Evolutionary conservation across 2,888 invertebrate species (phyloP).

Genomic region (Sussaba pulchella): DNA sequence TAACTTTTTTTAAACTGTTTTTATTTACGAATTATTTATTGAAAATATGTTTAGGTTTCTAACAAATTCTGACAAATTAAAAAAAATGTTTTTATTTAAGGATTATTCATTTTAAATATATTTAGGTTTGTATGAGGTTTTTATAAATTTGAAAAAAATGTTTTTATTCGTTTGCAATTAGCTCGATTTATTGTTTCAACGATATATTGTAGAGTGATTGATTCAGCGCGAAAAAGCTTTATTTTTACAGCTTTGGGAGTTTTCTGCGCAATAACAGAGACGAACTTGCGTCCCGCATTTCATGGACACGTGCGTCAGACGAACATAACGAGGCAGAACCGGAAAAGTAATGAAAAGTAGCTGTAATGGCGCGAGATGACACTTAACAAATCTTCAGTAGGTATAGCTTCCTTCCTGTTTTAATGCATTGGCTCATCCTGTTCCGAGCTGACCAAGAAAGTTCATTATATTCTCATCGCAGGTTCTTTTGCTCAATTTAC

Average conservation of each 20-base stretch:
- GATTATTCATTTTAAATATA: too few species aligned
- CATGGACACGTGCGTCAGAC: conserved; percentile 9
- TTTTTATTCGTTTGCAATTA: too few species aligned
- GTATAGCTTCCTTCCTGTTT: background rate
- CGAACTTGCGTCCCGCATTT: background rate
- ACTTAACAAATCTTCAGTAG: conserved; percentile 6
- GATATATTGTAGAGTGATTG: background rate
- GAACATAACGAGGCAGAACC: background rate
- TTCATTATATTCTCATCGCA: conserved; percentile 1
- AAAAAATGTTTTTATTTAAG: too few species aligned
- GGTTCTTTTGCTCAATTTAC: conserved; percentile 47
- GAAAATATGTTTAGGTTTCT: too few species aligned
- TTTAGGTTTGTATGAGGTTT: too few species aligned
- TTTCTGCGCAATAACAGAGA: conserved; percentile 16
- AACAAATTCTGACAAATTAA: too few species aligned
- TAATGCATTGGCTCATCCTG: conserved; percentile 6
- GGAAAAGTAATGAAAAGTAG: conserved; percentile 12
- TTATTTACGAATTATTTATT: too few species aligned
- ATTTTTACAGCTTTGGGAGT: background rate
- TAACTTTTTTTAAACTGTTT: too few species aligned
- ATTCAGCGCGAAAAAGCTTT: too few species aligned
- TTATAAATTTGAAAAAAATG: too few species aligned
- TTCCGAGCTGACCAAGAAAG: background rate
- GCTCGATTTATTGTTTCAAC: too few species aligned
- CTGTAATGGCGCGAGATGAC: conserved; percentile 1